A percentile compares a stretch with the other conserved stretches of the same genome.
phyloP scores from a whole-genome alignment of 1,140 invertebrate genomes.

The Papilio xuthus region DNA sequence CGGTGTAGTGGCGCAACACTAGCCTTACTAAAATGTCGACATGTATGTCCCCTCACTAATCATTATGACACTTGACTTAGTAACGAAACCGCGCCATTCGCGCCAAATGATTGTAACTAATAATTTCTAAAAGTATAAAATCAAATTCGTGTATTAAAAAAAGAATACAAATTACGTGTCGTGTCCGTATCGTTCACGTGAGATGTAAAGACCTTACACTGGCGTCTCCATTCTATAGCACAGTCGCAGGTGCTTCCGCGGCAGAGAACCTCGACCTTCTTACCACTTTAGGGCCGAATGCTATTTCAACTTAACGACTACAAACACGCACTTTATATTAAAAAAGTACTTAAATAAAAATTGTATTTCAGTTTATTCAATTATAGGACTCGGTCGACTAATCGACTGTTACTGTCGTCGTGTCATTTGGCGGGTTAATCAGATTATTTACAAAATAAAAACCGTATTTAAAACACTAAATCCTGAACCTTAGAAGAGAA shows the following conservation, averaged over 20 bases:
- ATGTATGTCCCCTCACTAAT: too few relatives aligned
- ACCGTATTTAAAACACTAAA: too few relatives aligned
- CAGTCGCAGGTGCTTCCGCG: slow-evolving; percentile 49
- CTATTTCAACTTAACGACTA: neutral
- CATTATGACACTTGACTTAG: too few relatives aligned
- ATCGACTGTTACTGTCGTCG: neutral
- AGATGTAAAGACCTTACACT: neutral
- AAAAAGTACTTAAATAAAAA: neutral
- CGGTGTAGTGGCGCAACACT: too few relatives aligned
- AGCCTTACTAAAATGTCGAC: too few relatives aligned
- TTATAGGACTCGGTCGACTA: neutral
- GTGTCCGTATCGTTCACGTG: slow-evolving; percentile 27
- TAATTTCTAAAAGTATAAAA: too few relatives aligned
- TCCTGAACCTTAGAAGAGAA: too few relatives aligned
- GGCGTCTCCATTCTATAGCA: slow-evolving; percentile 45
- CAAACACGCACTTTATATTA: neutral
- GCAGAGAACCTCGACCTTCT: slow-evolving; percentile 23
- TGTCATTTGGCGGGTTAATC: too few relatives aligned
- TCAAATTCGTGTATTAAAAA: neutral
- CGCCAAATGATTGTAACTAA: too few relatives aligned
- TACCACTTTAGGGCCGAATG: neutral
- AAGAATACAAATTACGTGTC: slow-evolving; percentile 11
- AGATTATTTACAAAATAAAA: too few relatives aligned
- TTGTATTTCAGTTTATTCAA: neutral
- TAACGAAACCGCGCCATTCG: too few relatives aligned